Base-by-base conservation (phyloP, 23 tunicate species). In the Trididemnum miniatum region DNA sequence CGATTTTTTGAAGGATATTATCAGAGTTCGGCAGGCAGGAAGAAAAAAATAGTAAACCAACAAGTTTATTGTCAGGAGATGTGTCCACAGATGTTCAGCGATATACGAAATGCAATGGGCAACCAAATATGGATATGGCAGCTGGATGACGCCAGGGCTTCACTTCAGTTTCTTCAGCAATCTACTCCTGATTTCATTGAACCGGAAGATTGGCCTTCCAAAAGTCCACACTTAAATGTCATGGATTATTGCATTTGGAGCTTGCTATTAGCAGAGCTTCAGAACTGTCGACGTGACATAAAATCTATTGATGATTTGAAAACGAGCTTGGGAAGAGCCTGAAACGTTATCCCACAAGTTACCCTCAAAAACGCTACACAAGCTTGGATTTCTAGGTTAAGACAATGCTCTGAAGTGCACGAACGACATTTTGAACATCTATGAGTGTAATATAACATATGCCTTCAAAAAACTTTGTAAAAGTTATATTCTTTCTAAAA, bases 181-280 rank as follows among this genome's bases (percentile, higher is more conserved):
- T 73, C 79, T 73, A 73, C 79, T 73, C 79, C 79, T 73, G 79
- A 39, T 73, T 73, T 73, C 79, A 73, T 73, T 73, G 79, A 38
- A 73, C 79, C 59, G 79, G 30, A 73, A 73, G 79, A 73, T 39
- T 73, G 79, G 79, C 79, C 79, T 26, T 39, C 79, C 27, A 73
- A 73, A 73, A 73, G 79, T 73, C 79, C 79, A 73, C 28, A 73
- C 79, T 73, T 73, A 73, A 69, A 73, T 73, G 79, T 73, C 59
- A 73, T 73, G 79, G 59, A 73, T 73, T 73, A 73, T 31, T 73
- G 79, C 59, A 15, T 73, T 73, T 73, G 79, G 79, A 73, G 79
- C 57, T 73, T 73, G 79, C 38, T 37, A 39, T 73, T 73, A 73
- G 24, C 79, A 73, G 79, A 73, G 79, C 27, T 26, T 73, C 79